Conservation (phyloP, 2,888 invertebrate species). For the Cryptosula pallasiana region DNA sequence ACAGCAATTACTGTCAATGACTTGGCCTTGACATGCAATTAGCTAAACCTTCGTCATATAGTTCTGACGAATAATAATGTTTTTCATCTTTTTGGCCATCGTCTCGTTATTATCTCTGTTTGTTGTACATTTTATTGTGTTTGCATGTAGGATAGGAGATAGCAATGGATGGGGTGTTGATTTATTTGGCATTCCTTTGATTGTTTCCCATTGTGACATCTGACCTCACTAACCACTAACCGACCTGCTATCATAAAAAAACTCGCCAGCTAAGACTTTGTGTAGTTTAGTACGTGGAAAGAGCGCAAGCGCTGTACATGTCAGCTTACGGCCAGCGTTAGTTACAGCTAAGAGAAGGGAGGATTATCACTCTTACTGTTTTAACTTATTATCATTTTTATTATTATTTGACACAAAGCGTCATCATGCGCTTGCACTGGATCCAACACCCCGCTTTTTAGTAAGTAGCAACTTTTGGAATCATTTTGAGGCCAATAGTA, state of each 20-base stretch:
- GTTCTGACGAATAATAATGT: no score
- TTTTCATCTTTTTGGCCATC: no score
- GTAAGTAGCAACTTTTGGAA: background rate
- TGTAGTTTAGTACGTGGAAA: background rate
- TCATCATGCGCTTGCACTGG: conserved; percentile 19
- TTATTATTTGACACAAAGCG: background rate
- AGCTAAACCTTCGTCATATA: no score
- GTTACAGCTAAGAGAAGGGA: no score
- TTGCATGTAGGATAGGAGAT: background rate
- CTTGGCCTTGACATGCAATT: no score
- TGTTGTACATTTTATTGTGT: background rate
- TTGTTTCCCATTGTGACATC: conserved; percentile 24
- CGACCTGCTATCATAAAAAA: conserved; percentile 19
- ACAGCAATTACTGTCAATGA: no score
- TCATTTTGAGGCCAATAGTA: no score
- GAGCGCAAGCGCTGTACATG: no score
- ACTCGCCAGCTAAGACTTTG: background rate
- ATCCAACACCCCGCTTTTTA: conserved; percentile 9
- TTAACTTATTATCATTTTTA: no score
- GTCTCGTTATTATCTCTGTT: no score
- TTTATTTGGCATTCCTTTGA: conserved; percentile 24
- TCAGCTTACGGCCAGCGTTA: no score
- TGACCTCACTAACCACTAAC: conserved; percentile 22
- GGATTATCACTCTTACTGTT: no score
- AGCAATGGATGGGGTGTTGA: background rate